These are phyloP conservation scores for Mythimna vitellina DNA, from an alignment of 2,888 invertebrate species.

Conservation along the genomic window DNA sequence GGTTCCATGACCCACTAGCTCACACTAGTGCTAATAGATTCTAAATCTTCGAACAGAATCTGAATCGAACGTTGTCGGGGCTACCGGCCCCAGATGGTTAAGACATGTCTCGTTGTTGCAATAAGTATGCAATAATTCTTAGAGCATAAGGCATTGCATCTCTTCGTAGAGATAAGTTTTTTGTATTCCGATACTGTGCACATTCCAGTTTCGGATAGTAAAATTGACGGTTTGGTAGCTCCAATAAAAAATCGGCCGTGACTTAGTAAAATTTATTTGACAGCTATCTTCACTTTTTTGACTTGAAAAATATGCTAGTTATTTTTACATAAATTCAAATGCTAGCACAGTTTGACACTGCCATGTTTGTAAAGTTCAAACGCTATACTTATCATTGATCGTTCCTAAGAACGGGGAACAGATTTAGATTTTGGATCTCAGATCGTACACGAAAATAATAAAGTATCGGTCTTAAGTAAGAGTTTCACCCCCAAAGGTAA, in stretches of 20 bases:
- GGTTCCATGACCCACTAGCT: conserved; percentile 85
- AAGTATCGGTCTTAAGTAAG: background rate
- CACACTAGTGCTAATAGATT: conserved; percentile 87
- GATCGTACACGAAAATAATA: conserved; percentile 9
- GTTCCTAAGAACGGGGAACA: conserved; percentile 23
- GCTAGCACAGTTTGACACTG: background rate
- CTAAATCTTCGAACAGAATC: conserved; percentile 56
- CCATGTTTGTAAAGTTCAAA: conserved; percentile 15
- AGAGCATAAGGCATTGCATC: conserved; percentile 41
- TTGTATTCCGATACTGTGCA: conserved; percentile 30
- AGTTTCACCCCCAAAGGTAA: background rate
- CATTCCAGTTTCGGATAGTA: conserved; percentile 51
- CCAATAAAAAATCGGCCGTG: background rate
- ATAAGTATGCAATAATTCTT: conserved; percentile 57
- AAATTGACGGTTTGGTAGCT: conserved; percentile 11
- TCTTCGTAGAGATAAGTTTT: conserved; percentile 26
- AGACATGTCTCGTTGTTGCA: conserved; percentile 51
- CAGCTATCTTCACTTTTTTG: background rate
- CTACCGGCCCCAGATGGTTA: conserved; percentile 5
- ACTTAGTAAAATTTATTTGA: conserved; percentile 23
- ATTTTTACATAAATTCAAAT: conserved; percentile 6
- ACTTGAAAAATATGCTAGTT: background rate
- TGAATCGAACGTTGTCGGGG: background rate
- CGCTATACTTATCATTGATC: conserved; percentile 8
- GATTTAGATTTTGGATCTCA: conserved; percentile 33